These are phyloP conservation scores for Amyelois transitella DNA, from an alignment of 1,140 invertebrate genomes.

Conservation along the genomic window DNA sequence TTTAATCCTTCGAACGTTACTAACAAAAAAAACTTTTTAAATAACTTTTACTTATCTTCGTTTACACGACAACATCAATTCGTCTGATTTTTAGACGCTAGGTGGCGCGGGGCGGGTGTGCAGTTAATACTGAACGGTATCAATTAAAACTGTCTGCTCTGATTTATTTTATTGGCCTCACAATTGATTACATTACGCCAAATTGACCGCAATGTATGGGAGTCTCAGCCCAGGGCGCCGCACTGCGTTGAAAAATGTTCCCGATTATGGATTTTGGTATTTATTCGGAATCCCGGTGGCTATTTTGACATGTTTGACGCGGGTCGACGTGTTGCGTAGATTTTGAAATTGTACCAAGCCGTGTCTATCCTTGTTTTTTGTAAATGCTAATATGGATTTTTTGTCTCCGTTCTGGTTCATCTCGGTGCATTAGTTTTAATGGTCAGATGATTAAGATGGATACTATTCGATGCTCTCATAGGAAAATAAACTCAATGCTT, in stretches of 20 bases:
- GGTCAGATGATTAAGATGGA: no score
- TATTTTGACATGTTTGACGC: not conserved
- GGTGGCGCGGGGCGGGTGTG: constrained; percentile 3
- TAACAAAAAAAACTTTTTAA: not conserved
- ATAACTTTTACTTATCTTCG: not conserved
- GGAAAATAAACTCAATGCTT: no score
- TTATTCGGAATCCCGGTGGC: not conserved
- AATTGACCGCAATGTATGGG: constrained; percentile 69
- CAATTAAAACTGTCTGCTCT: constrained; percentile 70
- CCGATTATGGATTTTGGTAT: not conserved
- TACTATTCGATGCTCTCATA: no score
- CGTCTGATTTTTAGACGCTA: not conserved
- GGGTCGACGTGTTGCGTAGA: no score
- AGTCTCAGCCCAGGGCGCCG: constrained; percentile 46
- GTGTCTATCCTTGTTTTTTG: no score
- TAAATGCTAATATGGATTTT: no score
- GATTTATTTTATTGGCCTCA: constrained; percentile 72
- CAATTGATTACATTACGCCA: constrained; percentile 73
- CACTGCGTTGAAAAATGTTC: constrained; percentile 45
- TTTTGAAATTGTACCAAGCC: no score
- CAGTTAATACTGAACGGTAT: constrained; percentile 62
- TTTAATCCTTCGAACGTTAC: not conserved
- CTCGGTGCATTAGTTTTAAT: no score
- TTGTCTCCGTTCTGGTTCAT: no score
- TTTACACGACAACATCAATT: not conserved